Evolutionary conservation across 2,888 invertebrate genomes (phyloP).

Genomic region (Eudasyphora cyanicolor): DNA sequence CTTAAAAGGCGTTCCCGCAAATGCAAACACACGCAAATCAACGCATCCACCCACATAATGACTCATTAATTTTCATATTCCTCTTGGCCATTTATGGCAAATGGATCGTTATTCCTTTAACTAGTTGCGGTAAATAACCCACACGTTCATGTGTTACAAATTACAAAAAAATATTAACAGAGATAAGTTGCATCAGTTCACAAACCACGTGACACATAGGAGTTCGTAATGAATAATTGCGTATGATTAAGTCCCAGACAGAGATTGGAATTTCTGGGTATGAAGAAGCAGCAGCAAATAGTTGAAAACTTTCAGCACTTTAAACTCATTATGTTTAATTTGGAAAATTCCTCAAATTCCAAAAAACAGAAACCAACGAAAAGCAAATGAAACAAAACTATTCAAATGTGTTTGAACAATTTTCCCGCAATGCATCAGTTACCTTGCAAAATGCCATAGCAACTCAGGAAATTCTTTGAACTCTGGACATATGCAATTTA

Average conservation of each 20-base stretch:
- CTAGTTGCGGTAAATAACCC: not conserved
- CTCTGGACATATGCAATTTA: not conserved
- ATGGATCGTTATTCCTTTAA: not conserved
- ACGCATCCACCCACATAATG: not conserved
- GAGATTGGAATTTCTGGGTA: too few relatives aligned
- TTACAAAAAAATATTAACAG: not conserved
- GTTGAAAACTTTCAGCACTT: too few relatives aligned
- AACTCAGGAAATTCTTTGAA: not conserved
- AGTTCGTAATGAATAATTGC: too few relatives aligned
- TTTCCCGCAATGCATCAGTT: not conserved
- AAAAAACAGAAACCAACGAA: not conserved
- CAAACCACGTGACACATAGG: not conserved
- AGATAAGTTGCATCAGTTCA: not conserved
- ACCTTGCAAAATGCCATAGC: too few relatives aligned
- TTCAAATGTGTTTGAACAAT: not conserved
- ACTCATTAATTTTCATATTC: conserved; percentile 1
- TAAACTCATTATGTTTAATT: not conserved
- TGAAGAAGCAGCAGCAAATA: too few relatives aligned
- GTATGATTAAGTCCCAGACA: not conserved
- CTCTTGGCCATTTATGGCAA: not conserved
- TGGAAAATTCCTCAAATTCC: too few relatives aligned
- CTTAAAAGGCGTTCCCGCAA: not conserved
- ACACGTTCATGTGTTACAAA: too few relatives aligned
- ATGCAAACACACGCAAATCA: not conserved
- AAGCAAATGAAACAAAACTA: not conserved